Evolutionary conservation across 2,888 invertebrate species (phyloP).

Genomic region (Gerris lacustris): DNA sequence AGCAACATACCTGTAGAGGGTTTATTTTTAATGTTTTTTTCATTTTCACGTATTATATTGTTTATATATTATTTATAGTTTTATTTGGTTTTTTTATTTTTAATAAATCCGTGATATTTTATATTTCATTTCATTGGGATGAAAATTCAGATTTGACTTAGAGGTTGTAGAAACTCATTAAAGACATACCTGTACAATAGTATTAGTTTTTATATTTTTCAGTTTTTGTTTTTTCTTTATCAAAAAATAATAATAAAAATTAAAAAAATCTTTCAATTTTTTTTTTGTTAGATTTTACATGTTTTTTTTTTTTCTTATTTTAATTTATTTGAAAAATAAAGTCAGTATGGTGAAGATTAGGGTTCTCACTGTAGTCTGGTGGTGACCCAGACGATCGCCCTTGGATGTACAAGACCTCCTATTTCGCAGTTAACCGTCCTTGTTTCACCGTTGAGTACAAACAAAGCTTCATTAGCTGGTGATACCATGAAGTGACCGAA

Average conservation of each 20-base stretch:
- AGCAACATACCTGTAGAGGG: not conserved
- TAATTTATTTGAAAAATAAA: not conserved
- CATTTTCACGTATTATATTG: too few species aligned
- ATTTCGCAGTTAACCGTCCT: conserved; percentile 63
- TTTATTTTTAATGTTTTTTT: too few species aligned
- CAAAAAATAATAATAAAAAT: not conserved
- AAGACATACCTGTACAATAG: not conserved
- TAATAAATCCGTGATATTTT: too few species aligned
- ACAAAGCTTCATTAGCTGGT: conserved; percentile 54
- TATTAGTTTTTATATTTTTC: too few species aligned
- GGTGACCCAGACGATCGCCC: conserved; percentile 52
- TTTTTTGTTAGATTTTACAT: not conserved
- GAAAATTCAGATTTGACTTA: not conserved
- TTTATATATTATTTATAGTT: too few species aligned
- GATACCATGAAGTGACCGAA: conserved; percentile 62
- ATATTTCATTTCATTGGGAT: too few species aligned
- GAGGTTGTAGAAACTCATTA: not conserved
- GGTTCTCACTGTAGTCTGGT: conserved; percentile 42
- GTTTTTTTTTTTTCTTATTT: not conserved
- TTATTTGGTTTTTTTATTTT: too few species aligned
- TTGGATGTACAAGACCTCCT: conserved; percentile 52
- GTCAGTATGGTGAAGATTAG: not conserved
- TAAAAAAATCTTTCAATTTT: not conserved
- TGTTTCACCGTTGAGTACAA: conserved; percentile 57
- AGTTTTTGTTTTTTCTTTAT: too few species aligned